A percentile compares a stretch with the other conserved stretches of the same genome.
These are phyloP conservation scores for Fissipunctia ypsillon DNA, from an alignment of 2,888 invertebrate species.

Conservation along the genomic window DNA sequence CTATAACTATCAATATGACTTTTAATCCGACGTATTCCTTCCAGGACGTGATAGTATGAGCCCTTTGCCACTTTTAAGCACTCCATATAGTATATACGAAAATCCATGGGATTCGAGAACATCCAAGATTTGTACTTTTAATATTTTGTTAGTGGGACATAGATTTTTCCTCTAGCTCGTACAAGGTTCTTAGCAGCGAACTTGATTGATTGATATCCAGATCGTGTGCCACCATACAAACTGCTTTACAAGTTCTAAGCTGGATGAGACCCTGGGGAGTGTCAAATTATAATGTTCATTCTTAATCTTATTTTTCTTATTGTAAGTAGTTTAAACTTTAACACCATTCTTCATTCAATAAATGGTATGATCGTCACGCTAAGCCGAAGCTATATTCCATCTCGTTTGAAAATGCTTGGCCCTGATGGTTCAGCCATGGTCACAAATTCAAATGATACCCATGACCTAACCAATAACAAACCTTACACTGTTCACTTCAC, in stretches of 20 bases:
- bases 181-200: not conserved
- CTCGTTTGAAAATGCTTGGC: not conserved
- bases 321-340: not conserved
- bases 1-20: too few species aligned
- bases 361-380: not conserved
- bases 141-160: not conserved
- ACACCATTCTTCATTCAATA: not conserved
- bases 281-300: not conserved
- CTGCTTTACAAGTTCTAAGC: not conserved
- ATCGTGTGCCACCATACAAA: not conserved
- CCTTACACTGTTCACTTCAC: not conserved
- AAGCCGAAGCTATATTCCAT: not conserved
- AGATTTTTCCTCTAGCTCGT: not conserved
- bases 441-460: not conserved
- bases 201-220: constrained; percentile 8
- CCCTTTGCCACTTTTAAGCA: too few species aligned
- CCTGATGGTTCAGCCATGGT: too few species aligned
- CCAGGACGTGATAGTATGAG: too few species aligned
- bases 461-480: constrained; percentile 13
- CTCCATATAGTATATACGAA: too few species aligned
- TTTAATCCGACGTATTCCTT: too few species aligned
- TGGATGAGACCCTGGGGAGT: not conserved
- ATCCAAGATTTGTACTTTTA: too few species aligned
- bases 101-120: too few species aligned
- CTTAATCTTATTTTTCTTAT: not conserved